Base-by-base conservation (phyloP, 2,888 invertebrate genomes). In the Allophyes oxyacanthae region DNA sequence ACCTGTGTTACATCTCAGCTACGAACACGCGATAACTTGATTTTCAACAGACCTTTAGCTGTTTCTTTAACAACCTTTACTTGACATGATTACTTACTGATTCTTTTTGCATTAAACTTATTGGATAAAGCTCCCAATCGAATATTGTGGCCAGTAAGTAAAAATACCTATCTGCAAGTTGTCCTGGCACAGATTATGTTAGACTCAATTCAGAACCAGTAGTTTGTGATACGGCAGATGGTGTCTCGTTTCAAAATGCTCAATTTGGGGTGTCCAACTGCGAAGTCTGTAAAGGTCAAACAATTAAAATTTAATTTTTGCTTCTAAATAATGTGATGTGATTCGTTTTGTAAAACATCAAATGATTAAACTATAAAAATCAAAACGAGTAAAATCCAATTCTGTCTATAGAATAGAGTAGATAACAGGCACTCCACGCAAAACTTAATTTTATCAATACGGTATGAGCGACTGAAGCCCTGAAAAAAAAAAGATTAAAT, bases 1-100 rank as follows among this genome's bases (percentile, higher is more conserved):
- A 54, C 61, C 54, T 37, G 44, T 46, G 46, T 64, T 62, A 62
- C 59, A 67, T 65, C 53, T 64, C 51, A 38, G 53, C 52, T 58
- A 49, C 49, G 45, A 59, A 52, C 56, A 67, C 57, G 56, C 54
- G 51, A 66, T 66, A 76, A 79, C 73, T 70, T 64, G 78, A 77
- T 67, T 77, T 70, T 72, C 75, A 79, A 78, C 72, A 63, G 63
- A 77, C 76, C 75, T 81, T 81, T 78, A 64, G 43, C 51, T 61
- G 67, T 69, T 66, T 68, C 53, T 60, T 60, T 60, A 71, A 42
- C 60, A 75, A 75, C 76, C 68, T 73, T 76, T 72, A 70, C 60
- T 40, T 72, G 66, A 52, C 72, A 69, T 72, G 49, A 69, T 63
- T 75, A 65, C 75, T 50, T n/a, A n/a, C n/a, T n/a, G n/a, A 51